Evolutionary conservation across 2,113 vertebrate species (phyloP).

Genomic region (Sinocyclocheilus anshuiensis): DNA sequence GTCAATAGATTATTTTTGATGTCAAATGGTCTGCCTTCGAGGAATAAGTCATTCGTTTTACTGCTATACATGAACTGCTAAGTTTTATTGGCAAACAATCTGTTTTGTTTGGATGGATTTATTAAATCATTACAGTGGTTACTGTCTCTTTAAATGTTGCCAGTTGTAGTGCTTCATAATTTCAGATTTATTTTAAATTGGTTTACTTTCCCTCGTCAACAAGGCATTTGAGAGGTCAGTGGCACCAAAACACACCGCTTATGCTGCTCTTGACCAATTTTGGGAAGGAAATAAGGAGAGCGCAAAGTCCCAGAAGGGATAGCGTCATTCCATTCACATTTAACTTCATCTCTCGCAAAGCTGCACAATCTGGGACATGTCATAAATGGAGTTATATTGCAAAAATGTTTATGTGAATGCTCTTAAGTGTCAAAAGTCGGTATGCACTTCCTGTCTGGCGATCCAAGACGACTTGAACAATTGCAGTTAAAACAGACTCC

Average conservation of each 20-base stretch:
- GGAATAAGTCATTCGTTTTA: constrained; percentile 30
- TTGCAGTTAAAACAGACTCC: constrained; percentile 39
- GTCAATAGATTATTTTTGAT: constrained; percentile 30
- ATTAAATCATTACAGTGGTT: neutral
- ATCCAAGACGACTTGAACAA: constrained; percentile 38
- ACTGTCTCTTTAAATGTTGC: constrained; percentile 7
- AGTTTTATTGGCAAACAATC: constrained; percentile 60
- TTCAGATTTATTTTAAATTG: neutral
- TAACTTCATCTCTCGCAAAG: constrained; percentile 34
- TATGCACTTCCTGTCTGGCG: constrained; percentile 72
- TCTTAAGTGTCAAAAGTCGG: constrained; percentile 49
- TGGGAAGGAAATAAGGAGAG: constrained; percentile 44
- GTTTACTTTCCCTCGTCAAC: neutral
- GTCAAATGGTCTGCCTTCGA: constrained; percentile 44
- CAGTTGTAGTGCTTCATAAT: neutral
- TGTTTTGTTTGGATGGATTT: constrained; percentile 28
- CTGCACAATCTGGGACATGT: constrained; percentile 27
- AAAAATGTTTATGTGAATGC: constrained; percentile 36
- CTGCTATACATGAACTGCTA: constrained; percentile 69
- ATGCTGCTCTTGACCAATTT: constrained; percentile 54
- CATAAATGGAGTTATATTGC: neutral
- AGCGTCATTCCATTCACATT: constrained; percentile 54
- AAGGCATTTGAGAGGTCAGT: constrained; percentile 28
- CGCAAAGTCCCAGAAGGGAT: constrained; percentile 46
- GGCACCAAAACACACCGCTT: constrained; percentile 8